Base-by-base conservation (phyloP, 2,888 invertebrate genomes). In the Tolmerus cingulatus region DNA sequence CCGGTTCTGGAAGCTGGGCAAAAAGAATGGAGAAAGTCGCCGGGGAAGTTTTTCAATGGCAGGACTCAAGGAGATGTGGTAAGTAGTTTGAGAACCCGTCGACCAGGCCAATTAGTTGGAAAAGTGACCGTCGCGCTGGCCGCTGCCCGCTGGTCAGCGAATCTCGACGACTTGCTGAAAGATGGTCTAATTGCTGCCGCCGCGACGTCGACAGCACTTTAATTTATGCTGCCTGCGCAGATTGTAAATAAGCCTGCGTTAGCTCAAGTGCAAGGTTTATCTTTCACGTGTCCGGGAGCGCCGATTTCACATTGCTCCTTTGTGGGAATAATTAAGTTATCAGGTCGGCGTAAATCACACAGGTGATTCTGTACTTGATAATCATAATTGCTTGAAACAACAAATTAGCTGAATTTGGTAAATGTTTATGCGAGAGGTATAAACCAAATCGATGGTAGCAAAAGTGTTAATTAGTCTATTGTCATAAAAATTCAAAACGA, bases 21-120 rank as follows among this genome's bases (percentile, higher is more conserved):
- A 90, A 88, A 87, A 87, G 19, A 88, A 88, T 86, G 90, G 90
- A 77, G 89, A 90, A 23, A 89, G 89, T 23, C 90, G 91, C 23
- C 90, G 91, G n/a, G 94, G 94, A 91, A 95, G 95, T 91, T 95
- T 96, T 91, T 94, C 93, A 78, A 93, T 95, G 89, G 93, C 93
- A 74, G 94, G 94, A 89, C 92, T 95, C 87, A 94, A 94, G 90
- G 94, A 94, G 90, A 94, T 95, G 89, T 94, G 95, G 95, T 95
- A 90, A 94, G 94, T 93, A 40, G 27, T 23, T 12, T 27, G 12
- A 23, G 9, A 66, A 66, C 27, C 27, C 66, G 66, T 66, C 27
- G 27, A 27, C 12, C 12, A 66, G 66, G 9, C 4, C 27, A 66
- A 27, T 66, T 66, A 66, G 66, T 66, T 66, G 4, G 27, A 66